These are phyloP conservation scores for Sorex maritimensis DNA, from an alignment of 2,797 vertebrate genomes.

Conservation along the genomic window DNA sequence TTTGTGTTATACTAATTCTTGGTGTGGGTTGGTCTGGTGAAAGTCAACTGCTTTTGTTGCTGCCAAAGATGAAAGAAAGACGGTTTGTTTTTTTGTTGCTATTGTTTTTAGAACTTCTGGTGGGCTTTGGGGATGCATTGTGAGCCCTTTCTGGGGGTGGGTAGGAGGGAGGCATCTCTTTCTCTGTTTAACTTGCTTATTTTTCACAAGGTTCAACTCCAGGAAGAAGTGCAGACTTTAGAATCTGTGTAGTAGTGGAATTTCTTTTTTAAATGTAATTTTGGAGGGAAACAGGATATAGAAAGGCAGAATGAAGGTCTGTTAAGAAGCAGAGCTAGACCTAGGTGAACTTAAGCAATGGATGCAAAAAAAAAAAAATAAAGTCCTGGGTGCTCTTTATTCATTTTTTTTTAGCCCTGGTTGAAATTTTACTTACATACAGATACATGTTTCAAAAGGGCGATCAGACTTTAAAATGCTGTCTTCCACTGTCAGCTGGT, in stretches of 20 bases:
- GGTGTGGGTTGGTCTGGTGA: conserved; percentile 80
- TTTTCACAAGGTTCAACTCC: conserved; percentile 58
- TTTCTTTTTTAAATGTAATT: background rate
- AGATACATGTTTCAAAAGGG: conserved; percentile 29
- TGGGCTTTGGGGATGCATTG: conserved; percentile 48
- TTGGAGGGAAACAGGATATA: conserved; percentile 3
- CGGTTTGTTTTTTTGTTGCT: conserved; percentile 73
- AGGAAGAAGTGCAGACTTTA: background rate
- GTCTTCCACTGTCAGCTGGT: background rate
- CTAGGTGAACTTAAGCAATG: conserved; percentile 31
- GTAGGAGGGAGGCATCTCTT: background rate
- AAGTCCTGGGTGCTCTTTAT: background rate
- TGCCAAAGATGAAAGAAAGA: conserved; percentile 85
- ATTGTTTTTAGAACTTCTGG: conserved; percentile 80
- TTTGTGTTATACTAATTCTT: conserved; percentile 84
- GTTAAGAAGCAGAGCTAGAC: conserved; percentile 53
- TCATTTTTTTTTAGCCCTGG: background rate
- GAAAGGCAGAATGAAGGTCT: conserved; percentile 60
- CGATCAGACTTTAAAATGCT: conserved; percentile 18
- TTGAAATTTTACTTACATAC: conserved; percentile 35
- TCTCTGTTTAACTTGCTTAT: conserved; percentile 20
- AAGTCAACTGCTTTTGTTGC: conserved; percentile 82
- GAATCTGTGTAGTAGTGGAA: conserved; percentile 22
- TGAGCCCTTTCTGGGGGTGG: background rate
- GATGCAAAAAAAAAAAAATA: background rate